Conservation (phyloP, 2,113 vertebrate species). For the Sorex araneus region DNA sequence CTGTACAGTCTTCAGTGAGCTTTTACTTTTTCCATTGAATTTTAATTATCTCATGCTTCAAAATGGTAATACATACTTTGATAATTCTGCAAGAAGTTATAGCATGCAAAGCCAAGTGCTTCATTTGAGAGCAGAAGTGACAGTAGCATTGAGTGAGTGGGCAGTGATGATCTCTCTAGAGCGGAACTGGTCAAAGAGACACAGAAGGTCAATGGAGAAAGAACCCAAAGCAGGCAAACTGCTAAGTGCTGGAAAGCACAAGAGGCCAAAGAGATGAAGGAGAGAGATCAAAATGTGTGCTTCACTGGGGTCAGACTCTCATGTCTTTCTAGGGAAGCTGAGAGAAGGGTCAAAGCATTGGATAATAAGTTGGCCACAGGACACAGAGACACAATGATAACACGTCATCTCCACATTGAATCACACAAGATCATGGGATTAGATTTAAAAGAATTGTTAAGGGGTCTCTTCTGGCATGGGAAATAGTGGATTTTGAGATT, state of each 20-base stretch:
- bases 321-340: not conserved
- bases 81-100: not conserved
- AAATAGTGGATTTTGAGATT: not conserved
- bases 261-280: not conserved
- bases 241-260: not conserved
- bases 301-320: not conserved
- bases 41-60: not conserved
- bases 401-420: not conserved
- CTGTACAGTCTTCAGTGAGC: not conserved
- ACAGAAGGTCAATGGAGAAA: not conserved
- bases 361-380: not conserved
- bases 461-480: not conserved
- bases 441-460: not conserved
- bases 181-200: not conserved
- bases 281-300: not conserved
- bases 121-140: not conserved
- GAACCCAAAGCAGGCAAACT: not conserved
- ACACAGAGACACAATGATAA: not conserved
- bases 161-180: not conserved
- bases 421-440: not conserved
- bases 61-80: not conserved
- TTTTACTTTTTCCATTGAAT: not conserved
- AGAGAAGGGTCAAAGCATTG: not conserved
- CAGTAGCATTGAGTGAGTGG: not conserved
- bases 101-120: not conserved